Evolutionary conservation across 2,113 vertebrate genomes (phyloP).

Genomic region (Gavialis gangeticus): DNA sequence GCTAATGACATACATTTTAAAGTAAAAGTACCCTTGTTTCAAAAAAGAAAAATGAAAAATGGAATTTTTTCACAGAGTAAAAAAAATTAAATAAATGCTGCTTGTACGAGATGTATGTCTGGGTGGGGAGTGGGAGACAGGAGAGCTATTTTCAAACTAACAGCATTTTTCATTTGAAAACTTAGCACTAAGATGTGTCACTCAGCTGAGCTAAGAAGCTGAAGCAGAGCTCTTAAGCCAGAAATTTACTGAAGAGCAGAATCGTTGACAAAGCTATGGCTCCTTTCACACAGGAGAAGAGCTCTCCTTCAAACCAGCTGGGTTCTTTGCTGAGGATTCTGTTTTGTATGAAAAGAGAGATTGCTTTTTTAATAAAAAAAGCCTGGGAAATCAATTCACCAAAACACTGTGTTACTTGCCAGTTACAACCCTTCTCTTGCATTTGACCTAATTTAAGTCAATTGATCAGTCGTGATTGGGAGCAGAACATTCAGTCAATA

Average conservation of each 20-base stretch:
- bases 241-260: neutral
- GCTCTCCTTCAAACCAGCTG: neutral
- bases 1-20: no score
- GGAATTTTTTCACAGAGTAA: no score
- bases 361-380: neutral
- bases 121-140: no score
- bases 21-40: no score
- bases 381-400: neutral
- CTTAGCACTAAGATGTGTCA: neutral
- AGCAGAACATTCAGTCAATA: neutral
- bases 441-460: neutral
- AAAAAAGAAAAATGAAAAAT: no score
- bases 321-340: neutral
- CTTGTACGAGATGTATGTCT: no score
- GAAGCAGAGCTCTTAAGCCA: neutral
- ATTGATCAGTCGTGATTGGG: neutral
- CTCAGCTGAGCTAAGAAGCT: neutral
- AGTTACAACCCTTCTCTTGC: neutral
- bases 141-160: no score
- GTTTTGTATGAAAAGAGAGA: neutral
- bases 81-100: no score
- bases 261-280: neutral
- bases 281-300: neutral
- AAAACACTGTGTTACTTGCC: neutral
- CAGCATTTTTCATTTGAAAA: no score